A percentile compares a stretch with the other conserved stretches of the same genome.
These are phyloP conservation scores for Conomelus anceps DNA, from an alignment of 2,888 invertebrate species.

Conservation along the genomic window DNA sequence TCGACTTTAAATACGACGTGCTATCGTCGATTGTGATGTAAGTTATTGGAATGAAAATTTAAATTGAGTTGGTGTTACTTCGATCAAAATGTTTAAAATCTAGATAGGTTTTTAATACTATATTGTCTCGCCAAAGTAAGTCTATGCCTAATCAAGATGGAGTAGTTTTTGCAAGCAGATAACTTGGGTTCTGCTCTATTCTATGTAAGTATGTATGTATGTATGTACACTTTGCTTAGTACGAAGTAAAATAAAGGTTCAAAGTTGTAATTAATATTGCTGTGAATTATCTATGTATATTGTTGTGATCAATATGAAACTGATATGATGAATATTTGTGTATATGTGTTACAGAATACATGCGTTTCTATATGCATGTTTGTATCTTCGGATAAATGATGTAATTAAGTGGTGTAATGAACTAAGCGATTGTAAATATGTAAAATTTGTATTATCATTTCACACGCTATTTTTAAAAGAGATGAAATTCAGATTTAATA, in stretches of 20 bases:
- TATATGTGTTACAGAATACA: background rate
- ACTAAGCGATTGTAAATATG: constrained; percentile 22
- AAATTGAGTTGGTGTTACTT: background rate
- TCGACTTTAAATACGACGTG: background rate
- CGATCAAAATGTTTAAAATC: background rate
- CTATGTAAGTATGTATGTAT: background rate
- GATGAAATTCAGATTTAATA: background rate
- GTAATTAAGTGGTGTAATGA: background rate
- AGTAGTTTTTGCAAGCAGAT: background rate
- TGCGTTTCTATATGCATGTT: background rate
- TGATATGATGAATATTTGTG: background rate
- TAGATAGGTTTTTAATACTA: background rate
- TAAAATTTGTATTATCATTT: constrained; percentile 20
- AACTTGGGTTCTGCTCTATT: background rate
- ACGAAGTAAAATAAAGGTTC: background rate
- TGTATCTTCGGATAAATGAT: background rate
- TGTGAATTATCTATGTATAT: background rate
- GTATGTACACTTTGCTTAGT: background rate
- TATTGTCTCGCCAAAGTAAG: background rate
- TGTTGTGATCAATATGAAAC: background rate
- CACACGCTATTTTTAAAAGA: constrained; percentile 22
- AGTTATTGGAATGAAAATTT: background rate
- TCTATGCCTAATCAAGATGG: background rate
- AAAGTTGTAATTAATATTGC: background rate
- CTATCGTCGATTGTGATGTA: background rate